Conservation (phyloP, 2,797 vertebrate genomes). For the Phyllotis vaccarum region DNA sequence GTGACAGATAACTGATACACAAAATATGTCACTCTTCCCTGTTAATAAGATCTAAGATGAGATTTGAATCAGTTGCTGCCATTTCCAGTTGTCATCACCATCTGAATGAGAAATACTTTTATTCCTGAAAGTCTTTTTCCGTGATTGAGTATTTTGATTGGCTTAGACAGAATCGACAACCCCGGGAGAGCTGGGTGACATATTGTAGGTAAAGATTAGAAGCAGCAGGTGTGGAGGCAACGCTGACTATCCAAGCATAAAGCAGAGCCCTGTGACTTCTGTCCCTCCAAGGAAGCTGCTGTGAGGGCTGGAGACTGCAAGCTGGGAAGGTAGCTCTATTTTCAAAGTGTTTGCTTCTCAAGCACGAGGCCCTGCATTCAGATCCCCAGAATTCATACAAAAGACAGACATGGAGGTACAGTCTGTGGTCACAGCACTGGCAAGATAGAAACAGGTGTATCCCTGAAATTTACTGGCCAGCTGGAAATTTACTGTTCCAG, state of each 20-base stretch:
- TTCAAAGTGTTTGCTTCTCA: background rate
- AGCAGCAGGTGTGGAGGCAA: background rate
- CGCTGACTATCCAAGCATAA: background rate
- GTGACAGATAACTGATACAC: background rate
- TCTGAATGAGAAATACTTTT: background rate
- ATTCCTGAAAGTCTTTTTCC: background rate
- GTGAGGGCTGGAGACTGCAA: background rate
- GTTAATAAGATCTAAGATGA: background rate
- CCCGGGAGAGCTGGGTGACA: background rate
- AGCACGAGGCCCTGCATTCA: background rate
- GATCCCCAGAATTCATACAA: background rate
- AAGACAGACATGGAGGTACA: background rate
- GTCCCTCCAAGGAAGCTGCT: background rate
- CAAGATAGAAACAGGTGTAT: background rate
- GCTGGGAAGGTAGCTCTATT: background rate
- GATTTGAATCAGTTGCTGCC: rapidly evolving
- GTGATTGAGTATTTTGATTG: background rate
- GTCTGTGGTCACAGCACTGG: background rate
- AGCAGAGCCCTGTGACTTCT: background rate
- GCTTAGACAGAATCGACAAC: slow-evolving; percentile 40
- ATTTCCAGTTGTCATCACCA: background rate
- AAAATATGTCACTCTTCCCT: background rate
- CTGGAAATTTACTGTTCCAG: too few relatives aligned
- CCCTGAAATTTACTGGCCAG: background rate
- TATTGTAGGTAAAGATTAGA: background rate